A percentile compares a stretch with the other conserved stretches of the same genome.
phyloP scores from a whole-genome alignment of 2,888 invertebrate species.

The Colletes collaris region DNA sequence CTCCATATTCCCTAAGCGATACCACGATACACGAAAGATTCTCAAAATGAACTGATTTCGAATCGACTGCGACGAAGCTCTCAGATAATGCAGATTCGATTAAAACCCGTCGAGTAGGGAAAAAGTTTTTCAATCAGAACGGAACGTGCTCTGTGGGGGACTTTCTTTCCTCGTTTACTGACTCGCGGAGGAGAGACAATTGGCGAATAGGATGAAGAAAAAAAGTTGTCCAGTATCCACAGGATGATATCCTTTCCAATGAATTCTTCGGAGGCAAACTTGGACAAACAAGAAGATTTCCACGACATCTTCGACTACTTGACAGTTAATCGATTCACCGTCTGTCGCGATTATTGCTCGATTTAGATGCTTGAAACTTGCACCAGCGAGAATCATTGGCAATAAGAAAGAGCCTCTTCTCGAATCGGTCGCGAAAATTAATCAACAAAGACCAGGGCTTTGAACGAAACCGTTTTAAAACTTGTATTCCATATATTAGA shows the following conservation, averaged over 20 bases:
- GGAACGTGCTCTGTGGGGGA: conserved; percentile 52
- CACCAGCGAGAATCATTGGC: conserved; percentile 15
- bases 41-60: background rate
- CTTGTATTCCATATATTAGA: no score
- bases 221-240: conserved; percentile 49
- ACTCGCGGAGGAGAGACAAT: conserved; percentile 19
- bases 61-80: conserved; percentile 18
- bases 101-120: conserved; percentile 68
- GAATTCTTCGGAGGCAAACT: conserved; percentile 37
- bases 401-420: conserved; percentile 6
- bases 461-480: no score
- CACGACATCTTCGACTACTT: conserved; percentile 52
- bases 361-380: conserved; percentile 39
- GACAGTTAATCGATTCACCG: conserved; percentile 36
- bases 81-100: conserved; percentile 76
- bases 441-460: no score
- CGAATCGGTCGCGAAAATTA: no score
- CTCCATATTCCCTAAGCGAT: background rate
- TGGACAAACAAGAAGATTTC: conserved; percentile 28
- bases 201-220: conserved; percentile 21
- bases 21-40: background rate
- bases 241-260: conserved; percentile 48
- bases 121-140: conserved; percentile 80
- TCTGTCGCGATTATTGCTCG: background rate
- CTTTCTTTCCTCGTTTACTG: conserved; percentile 53